phyloP scores from a whole-genome alignment of 2,888 invertebrate species.

The Drosophila nr. perissopoda region DNA sequence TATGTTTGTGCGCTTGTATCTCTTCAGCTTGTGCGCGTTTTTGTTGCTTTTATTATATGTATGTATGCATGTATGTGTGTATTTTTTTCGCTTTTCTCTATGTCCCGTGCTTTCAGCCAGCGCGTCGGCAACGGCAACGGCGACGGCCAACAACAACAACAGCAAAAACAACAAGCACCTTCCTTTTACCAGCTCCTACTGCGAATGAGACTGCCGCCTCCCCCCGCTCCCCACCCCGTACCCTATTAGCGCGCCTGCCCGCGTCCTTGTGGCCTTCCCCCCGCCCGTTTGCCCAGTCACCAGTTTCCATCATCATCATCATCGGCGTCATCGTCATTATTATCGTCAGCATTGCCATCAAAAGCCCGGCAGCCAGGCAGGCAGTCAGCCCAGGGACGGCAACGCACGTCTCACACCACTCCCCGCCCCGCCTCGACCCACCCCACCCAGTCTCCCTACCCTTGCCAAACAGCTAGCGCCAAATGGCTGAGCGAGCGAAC shows the following conservation, averaged over 20 bases:
- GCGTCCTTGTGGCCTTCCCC: constrained; percentile 65
- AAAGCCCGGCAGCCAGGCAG: constrained; percentile 61
- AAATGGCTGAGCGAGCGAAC: constrained; percentile 60
- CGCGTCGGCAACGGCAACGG: constrained; percentile 40
- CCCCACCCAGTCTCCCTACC: neutral
- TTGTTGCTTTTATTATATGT: constrained; percentile 74
- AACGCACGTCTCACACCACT: constrained; percentile 34
- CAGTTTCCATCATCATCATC: constrained; percentile 49
- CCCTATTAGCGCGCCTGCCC: constrained; percentile 38
- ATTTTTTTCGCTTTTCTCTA: constrained; percentile 76
- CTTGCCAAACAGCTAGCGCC: constrained; percentile 41
- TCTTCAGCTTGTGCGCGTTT: constrained; percentile 72
- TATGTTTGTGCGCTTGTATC: constrained; percentile 59
- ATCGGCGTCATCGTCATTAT: constrained; percentile 46
- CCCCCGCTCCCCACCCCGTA: constrained; percentile 12
- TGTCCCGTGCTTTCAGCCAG: constrained; percentile 51
- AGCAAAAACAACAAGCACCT: constrained; percentile 40
- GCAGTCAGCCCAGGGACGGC: constrained; percentile 50
- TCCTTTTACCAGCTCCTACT: constrained; percentile 60
- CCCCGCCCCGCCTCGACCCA: neutral
- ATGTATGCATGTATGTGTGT: constrained; percentile 13
- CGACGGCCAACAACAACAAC: constrained; percentile 32
- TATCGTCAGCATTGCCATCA: constrained; percentile 51
- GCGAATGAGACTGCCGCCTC: constrained; percentile 43
- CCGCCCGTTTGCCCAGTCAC: constrained; percentile 37